Conservation (phyloP, 1,140 invertebrate genomes). For the Bombus huntii region DNA sequence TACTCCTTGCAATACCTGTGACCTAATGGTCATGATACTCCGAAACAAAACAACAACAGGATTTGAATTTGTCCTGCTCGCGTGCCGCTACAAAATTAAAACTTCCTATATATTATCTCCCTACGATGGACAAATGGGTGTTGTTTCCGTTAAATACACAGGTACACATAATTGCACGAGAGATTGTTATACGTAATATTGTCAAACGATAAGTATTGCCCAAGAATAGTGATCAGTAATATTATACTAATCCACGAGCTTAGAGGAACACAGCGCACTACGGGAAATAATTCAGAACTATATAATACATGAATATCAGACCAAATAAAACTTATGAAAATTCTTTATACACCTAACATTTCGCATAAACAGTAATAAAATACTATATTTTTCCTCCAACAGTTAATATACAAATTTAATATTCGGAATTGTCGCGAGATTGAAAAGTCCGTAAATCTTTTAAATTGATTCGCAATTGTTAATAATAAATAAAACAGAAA, state of each 20-base stretch:
- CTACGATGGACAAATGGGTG: neutral
- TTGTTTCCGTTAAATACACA: neutral
- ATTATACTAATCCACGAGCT: neutral
- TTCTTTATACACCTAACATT: neutral
- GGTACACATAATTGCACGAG: neutral
- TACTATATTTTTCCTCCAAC: neutral
- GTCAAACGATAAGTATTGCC: conserved; percentile 31
- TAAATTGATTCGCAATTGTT: too few species aligned
- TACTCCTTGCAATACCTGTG: too few species aligned
- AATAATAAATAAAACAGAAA: too few species aligned
- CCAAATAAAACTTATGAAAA: neutral
- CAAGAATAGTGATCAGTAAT: conserved; percentile 1
- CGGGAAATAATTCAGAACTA: neutral
- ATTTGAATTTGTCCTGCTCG: too few species aligned
- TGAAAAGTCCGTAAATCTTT: neutral
- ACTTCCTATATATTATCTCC: neutral
- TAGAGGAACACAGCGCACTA: neutral
- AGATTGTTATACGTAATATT: neutral
- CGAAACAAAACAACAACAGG: too few species aligned
- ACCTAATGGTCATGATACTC: too few species aligned
- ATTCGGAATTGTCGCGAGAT: neutral
- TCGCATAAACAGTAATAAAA: neutral
- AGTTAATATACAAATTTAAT: neutral
- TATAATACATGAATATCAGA: too few species aligned
- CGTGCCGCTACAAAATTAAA: too few species aligned